phyloP scores from a whole-genome alignment of 1,140 invertebrate genomes.

The Neotoxoptera formosana region DNA sequence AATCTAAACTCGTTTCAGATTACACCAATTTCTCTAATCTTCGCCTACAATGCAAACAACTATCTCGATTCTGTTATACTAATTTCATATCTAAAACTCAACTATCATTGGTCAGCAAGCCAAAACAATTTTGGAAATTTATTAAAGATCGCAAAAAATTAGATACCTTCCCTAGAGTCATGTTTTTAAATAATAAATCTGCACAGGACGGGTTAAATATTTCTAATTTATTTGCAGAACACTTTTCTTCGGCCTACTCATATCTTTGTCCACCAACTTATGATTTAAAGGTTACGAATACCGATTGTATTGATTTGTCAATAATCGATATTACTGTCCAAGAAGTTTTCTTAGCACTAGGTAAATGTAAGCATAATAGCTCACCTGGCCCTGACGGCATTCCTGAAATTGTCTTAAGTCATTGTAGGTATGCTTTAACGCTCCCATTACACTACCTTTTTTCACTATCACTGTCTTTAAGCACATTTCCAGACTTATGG shows the following conservation, averaged over 20 bases:
- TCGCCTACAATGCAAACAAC: background rate
- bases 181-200: background rate
- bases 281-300: background rate
- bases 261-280: background rate
- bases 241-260: background rate
- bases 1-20: background rate
- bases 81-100: background rate
- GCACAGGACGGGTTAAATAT: background rate
- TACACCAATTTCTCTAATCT: background rate
- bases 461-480: background rate
- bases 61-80: background rate
- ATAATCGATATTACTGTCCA: background rate
- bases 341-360: background rate
- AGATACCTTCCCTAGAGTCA: background rate
- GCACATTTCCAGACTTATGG: background rate
- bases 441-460: background rate
- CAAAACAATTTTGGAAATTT: background rate
- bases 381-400: background rate
- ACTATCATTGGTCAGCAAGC: background rate
- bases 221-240: conserved; percentile 13
- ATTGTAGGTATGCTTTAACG: background rate
- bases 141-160: background rate
- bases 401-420: background rate
- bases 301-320: background rate
- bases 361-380: background rate